A percentile compares a stretch with the other conserved stretches of the same genome.
Conservation (phyloP, 2,888 invertebrate species). For the Scaptomyza flava region DNA sequence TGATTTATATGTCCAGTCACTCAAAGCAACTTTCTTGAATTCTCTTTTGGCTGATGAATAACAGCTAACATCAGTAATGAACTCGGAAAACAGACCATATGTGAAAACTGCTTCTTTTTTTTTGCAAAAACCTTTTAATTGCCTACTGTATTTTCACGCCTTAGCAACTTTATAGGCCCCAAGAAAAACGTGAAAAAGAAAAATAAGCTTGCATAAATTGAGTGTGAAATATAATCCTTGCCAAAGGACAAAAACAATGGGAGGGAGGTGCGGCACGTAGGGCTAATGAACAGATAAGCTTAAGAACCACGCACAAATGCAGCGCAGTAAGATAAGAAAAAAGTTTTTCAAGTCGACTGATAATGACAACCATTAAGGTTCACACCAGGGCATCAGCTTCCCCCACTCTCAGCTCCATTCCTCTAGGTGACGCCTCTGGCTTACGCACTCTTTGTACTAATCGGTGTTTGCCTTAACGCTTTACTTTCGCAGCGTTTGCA, state of each 20-base stretch:
- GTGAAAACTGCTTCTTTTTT: constrained; percentile 1
- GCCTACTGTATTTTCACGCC: constrained; percentile 45
- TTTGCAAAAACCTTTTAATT: constrained; percentile 49
- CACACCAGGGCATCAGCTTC: not conserved
- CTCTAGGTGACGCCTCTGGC: constrained; percentile 20
- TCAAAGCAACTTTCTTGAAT: constrained; percentile 10
- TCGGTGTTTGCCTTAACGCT: constrained; percentile 60
- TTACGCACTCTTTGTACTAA: constrained; percentile 65
- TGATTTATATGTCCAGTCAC: constrained; percentile 27
- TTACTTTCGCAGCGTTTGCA: constrained; percentile 68
- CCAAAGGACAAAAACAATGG: constrained; percentile 9
- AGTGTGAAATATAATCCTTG: constrained; percentile 20
- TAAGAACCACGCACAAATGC: constrained; percentile 17
- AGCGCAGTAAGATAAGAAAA: constrained; percentile 21
- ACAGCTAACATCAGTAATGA: constrained; percentile 29
- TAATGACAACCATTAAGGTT: constrained; percentile 77
- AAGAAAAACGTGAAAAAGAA: constrained; percentile 21
- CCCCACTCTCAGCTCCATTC: not conserved
- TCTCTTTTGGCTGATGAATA: constrained; percentile 42
- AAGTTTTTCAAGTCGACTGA: constrained; percentile 60
- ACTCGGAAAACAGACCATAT: not conserved
- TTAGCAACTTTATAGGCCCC: constrained; percentile 34
- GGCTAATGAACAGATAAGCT: constrained; percentile 54
- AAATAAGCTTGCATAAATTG: constrained; percentile 29
- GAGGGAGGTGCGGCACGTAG: constrained; percentile 15